phyloP scores from a whole-genome alignment of 2,888 invertebrate genomes.

The Amphiduros pacificus region DNA sequence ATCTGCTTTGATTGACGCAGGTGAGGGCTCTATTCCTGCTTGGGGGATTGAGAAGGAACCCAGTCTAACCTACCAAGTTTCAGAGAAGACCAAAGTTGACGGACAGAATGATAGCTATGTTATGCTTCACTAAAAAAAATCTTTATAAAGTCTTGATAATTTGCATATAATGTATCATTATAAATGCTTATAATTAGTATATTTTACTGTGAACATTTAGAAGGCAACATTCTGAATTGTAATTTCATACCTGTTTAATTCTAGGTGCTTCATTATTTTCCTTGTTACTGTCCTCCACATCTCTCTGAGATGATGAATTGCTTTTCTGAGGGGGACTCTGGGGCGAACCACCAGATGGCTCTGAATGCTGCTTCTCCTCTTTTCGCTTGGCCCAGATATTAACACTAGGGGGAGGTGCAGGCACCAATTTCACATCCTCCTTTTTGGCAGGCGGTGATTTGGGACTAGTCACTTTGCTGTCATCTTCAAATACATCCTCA shows the following conservation, averaged over 20 bases:
- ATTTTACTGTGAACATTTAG: background rate
- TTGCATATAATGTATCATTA: no score
- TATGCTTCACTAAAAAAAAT: no score
- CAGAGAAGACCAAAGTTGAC: no score
- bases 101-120: no score
- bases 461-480: constrained; percentile 21
- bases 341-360: background rate
- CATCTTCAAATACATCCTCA: constrained; percentile 29
- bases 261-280: background rate
- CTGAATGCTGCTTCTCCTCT: background rate
- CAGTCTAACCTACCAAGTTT: no score
- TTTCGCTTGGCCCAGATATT: constrained; percentile 51
- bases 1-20: no score
- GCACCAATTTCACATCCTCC: constrained; percentile 32
- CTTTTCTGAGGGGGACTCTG: background rate
- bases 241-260: background rate
- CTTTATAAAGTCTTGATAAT: no score
- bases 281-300: background rate
- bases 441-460: constrained; percentile 10
- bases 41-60: no score
- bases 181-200: background rate
- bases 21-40: no score
- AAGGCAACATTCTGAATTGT: no score
- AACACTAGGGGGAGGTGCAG: constrained; percentile 54
- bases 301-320: background rate